phyloP scores from a whole-genome alignment of 2,797 vertebrate species.

The Fistularia commersonii region DNA sequence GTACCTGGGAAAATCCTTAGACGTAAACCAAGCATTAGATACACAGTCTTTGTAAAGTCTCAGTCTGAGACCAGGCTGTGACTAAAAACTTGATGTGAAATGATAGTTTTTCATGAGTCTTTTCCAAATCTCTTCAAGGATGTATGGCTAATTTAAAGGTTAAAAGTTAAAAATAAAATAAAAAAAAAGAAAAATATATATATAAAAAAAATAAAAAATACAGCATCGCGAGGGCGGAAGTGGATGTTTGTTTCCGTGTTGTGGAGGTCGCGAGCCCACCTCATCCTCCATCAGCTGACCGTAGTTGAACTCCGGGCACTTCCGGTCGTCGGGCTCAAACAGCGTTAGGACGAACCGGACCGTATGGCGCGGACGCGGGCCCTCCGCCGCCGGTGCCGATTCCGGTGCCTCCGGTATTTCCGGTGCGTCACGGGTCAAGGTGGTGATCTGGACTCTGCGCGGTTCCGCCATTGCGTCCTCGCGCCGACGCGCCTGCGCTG shows the following conservation, averaged over 20 bases:
- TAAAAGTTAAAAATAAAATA: no score
- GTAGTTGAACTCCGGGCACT: constrained; percentile 90
- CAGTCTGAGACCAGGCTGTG: no score
- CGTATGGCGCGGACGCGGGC: constrained; percentile 24
- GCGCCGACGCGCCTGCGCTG: no score
- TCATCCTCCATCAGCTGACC: constrained; percentile 76
- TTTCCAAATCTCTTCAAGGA: no score
- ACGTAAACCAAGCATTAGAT: no score
- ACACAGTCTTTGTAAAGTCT: no score
- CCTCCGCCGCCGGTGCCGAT: background rate
- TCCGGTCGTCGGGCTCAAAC: constrained; percentile 82
- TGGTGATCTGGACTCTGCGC: constrained; percentile 80
- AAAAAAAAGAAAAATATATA: no score
- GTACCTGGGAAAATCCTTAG: no score
- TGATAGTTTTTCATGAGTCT: no score
- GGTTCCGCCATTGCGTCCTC: constrained; percentile 79
- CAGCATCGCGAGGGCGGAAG: background rate
- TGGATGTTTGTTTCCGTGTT: background rate
- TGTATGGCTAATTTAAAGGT: no score
- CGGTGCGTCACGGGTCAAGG: constrained; percentile 49
- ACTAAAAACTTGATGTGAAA: no score
- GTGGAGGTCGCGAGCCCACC: constrained; percentile 35
- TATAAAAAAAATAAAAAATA: background rate
- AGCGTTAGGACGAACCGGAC: constrained; percentile 79
- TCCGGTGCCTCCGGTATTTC: background rate